phyloP scores from a whole-genome alignment of 2,113 vertebrate genomes.

The Scalopus aquaticus region DNA sequence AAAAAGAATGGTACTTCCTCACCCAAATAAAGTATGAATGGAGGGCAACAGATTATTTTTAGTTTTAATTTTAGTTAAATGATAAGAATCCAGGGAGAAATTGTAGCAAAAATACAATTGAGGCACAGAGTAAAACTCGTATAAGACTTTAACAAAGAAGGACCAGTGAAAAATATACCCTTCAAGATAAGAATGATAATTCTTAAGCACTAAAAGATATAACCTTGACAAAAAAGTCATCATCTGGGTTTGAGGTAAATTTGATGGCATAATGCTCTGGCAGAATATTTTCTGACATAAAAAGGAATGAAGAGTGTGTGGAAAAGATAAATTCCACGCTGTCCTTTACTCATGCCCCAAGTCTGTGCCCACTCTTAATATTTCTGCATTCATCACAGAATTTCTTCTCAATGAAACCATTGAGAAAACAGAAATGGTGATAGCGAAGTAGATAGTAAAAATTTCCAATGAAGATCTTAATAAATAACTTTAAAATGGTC shows the following conservation, averaged over 20 bases:
- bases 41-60: background rate
- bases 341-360: background rate
- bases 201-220: background rate
- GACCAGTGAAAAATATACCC: background rate
- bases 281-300: background rate
- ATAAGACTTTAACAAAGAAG: background rate
- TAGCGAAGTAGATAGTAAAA: background rate
- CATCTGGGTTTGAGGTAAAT: background rate
- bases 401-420: slow-evolving; percentile 46
- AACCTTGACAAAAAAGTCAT: background rate
- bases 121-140: background rate
- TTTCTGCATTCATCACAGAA: background rate
- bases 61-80: slow-evolving; percentile 42
- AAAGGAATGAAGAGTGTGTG: background rate
- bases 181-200: background rate
- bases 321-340: background rate
- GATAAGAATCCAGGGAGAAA: background rate
- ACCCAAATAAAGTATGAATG: background rate
- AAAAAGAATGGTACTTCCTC: background rate
- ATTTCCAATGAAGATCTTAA: slow-evolving; percentile 21
- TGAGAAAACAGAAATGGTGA: slow-evolving; percentile 15
- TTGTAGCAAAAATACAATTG: slow-evolving; percentile 9
- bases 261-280: background rate
- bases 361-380: background rate
- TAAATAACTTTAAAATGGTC: slow-evolving; percentile 31